These are phyloP conservation scores for Pangasius djambal DNA, from an alignment of 2,797 vertebrate genomes.

Conservation along the genomic window DNA sequence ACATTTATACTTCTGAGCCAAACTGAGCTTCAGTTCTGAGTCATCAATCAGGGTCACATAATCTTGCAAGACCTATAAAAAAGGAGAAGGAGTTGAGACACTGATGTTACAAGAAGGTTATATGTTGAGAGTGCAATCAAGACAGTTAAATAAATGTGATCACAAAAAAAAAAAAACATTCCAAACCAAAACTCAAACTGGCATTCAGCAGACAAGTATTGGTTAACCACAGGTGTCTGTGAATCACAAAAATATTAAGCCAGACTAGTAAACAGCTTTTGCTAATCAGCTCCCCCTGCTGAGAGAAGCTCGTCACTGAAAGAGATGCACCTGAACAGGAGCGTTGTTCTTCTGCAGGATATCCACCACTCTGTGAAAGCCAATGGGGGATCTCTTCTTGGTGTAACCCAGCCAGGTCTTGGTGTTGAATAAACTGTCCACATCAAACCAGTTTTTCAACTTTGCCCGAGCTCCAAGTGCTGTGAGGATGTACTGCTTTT, in stretches of 20 bases:
- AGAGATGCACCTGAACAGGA: conserved; percentile 80
- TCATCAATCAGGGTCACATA: conserved; percentile 90
- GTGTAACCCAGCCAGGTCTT: conserved; percentile 95
- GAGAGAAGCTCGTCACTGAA: not conserved
- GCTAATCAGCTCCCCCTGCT: conserved; percentile 11
- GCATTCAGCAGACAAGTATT: not conserved
- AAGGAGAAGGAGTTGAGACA: not conserved
- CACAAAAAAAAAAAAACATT: not conserved
- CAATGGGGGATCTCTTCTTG: conserved; percentile 89
- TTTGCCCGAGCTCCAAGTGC: conserved; percentile 90
- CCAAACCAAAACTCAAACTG: not conserved
- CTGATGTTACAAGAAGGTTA: not conserved
- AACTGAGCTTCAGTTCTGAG: conserved; percentile 79
- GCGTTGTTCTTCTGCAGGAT: conserved; percentile 92
- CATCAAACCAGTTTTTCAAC: conserved; percentile 90
- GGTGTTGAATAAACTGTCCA: conserved; percentile 88
- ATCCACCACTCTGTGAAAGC: conserved; percentile 91
- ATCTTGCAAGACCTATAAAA: conserved; percentile 85
- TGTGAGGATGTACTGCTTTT: conserved; percentile 91
- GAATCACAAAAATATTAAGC: not conserved
- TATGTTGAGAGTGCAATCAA: not conserved
- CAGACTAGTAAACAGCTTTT: not conserved
- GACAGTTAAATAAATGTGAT: not conserved
- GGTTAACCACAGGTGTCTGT: not conserved
- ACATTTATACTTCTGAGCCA: conserved; percentile 93